A percentile compares a stretch with the other conserved stretches of the same genome.
Evolutionary conservation across 1,140 invertebrate species (phyloP).

Genomic region (Polypedilum pembai): DNA sequence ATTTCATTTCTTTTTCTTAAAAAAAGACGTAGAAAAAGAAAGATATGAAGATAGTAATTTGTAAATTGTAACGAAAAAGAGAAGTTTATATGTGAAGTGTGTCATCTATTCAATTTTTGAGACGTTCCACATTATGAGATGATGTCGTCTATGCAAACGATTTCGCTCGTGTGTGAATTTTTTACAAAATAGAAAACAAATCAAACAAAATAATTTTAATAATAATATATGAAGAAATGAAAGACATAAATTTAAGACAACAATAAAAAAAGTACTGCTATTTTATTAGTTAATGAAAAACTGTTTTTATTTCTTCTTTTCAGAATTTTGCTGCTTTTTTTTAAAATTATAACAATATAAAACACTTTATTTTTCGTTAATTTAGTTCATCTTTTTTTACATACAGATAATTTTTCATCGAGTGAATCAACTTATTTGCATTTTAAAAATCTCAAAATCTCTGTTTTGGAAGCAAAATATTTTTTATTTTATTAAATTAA

Average conservation of each 20-base stretch:
- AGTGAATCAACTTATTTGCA: neutral
- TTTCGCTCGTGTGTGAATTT: neutral
- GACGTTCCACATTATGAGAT: neutral
- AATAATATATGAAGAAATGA: neutral
- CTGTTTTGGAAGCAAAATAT: neutral
- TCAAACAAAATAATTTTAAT: neutral
- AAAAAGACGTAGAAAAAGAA: no score
- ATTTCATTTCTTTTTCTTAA: no score
- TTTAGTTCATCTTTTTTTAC: neutral
- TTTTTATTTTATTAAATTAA: neutral
- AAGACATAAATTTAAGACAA: neutral
- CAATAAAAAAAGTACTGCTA: neutral
- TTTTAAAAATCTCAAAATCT: neutral
- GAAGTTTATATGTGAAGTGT: neutral
- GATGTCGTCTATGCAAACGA: neutral
- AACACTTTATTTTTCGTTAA: neutral
- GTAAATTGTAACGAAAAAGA: conserved; percentile 3
- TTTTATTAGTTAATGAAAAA: conserved; percentile 5
- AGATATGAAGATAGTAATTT: neutral
- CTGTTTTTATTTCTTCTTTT: neutral
- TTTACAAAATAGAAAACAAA: neutral
- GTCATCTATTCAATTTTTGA: conserved; percentile 11
- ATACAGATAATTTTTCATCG: neutral
- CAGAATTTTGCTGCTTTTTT: no score
- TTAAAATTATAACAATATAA: no score